Conservation (phyloP, 1,140 invertebrate species). For the Procambarus clarkii region DNA sequence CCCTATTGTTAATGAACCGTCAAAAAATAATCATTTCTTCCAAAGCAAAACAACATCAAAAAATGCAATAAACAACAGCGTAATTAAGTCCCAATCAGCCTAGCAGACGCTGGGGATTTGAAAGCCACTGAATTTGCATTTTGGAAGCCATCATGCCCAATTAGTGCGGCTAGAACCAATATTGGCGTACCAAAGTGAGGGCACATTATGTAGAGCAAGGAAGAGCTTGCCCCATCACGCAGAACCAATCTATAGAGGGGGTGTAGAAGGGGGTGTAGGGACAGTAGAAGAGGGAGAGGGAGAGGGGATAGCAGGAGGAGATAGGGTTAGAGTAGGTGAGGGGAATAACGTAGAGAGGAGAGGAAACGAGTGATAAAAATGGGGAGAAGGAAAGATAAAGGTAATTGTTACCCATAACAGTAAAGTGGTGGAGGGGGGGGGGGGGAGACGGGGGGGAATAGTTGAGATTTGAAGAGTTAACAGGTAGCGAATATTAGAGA, state of each 20-base stretch:
- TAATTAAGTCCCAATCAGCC: background rate
- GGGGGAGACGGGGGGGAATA: background rate
- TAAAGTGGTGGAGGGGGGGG: background rate
- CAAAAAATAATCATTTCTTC: background rate
- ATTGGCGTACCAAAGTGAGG: background rate
- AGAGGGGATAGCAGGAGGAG: background rate
- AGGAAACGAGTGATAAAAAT: background rate
- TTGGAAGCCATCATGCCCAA: background rate
- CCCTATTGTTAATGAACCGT: background rate
- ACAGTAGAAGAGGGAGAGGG: background rate
- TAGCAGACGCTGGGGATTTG: background rate
- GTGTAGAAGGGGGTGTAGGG: background rate
- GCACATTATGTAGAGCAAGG: background rate
- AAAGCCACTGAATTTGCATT: conserved; percentile 8
- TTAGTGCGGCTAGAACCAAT: background rate
- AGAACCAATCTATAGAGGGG: background rate
- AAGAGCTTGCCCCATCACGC: background rate
- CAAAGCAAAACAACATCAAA: background rate
- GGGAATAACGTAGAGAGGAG: background rate
- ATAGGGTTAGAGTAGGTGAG: background rate
- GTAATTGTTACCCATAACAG: no score
- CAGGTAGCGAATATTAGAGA: background rate
- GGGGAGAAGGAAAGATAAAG: background rate
- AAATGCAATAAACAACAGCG: no score
- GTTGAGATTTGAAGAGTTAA: background rate